Evolutionary conservation across 2,113 vertebrate species (phyloP).

Genomic region (Odontesthes bonariensis): DNA sequence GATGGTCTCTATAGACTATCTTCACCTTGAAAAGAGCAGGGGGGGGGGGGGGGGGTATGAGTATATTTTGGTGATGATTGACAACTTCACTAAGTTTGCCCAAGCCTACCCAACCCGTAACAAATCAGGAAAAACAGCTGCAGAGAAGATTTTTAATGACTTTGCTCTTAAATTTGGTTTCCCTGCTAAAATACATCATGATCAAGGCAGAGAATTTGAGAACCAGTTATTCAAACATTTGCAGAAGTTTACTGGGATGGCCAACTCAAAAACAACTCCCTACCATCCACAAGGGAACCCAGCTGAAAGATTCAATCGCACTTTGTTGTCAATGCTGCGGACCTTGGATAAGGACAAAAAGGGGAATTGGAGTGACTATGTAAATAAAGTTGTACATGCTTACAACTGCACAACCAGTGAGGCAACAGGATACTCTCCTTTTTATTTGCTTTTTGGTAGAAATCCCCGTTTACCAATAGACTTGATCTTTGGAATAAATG

Average conservation of each 20-base stretch:
- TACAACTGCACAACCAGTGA: constrained; percentile 19
- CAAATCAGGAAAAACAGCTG: neutral
- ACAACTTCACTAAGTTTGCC: constrained; percentile 4
- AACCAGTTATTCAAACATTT: constrained; percentile 10
- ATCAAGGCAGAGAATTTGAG: constrained; percentile 13
- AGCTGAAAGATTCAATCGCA: constrained; percentile 4
- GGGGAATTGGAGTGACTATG: constrained; percentile 8
- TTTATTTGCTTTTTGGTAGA: constrained; percentile 15
- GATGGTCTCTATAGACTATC: neutral
- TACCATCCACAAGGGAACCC: neutral
- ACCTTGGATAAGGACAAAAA: neutral
- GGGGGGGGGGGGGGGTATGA: too few species aligned
- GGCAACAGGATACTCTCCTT: neutral
- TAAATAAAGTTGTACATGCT: constrained; percentile 15
- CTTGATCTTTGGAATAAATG: neutral
- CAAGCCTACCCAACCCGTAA: neutral
- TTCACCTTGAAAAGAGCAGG: neutral
- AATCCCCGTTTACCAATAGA: constrained; percentile 10
- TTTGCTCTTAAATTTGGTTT: neutral
- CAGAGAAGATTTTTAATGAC: neutral
- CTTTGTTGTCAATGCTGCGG: constrained; percentile 1
- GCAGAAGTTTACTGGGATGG: neutral
- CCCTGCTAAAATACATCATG: neutral
- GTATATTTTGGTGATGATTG: constrained; percentile 9
- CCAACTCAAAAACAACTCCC: constrained; percentile 1